phyloP scores from a whole-genome alignment of 37 sponge, comb jelly and placozoan species.

The Ephydatia muelleri region DNA sequence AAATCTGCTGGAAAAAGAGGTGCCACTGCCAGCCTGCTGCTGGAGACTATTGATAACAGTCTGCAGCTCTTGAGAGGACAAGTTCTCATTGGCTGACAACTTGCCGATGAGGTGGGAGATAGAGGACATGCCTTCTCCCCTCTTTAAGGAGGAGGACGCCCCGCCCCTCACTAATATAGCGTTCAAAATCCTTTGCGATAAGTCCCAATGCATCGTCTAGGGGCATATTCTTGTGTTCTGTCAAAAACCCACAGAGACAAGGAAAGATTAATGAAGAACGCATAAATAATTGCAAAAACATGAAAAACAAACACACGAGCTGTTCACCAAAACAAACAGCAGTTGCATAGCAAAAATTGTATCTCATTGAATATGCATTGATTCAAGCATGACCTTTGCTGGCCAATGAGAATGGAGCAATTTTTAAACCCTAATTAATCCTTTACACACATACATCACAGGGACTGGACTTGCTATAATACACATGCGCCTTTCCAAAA shows the following conservation, averaged over 20 bases:
- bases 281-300: too few species aligned
- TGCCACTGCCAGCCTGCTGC: constrained; percentile 41
- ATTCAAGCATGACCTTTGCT: too few species aligned
- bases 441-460: too few species aligned
- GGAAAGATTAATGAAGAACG: neutral
- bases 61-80: constrained; percentile 26
- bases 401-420: too few species aligned
- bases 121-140: neutral
- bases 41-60: constrained; percentile 48
- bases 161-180: constrained; percentile 50
- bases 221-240: constrained; percentile 93
- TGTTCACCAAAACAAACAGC: too few species aligned
- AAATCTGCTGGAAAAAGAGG: neutral
- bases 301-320: too few species aligned
- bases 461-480: too few species aligned
- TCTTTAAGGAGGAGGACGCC: constrained; percentile 18
- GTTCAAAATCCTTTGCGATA: constrained; percentile 60
- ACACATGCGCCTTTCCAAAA: too few species aligned
- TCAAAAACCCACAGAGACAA: neutral
- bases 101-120: constrained; percentile 38
- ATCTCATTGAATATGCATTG: too few species aligned
- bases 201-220: constrained; percentile 80
- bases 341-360: too few species aligned
- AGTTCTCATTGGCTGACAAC: constrained; percentile 46
- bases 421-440: too few species aligned